A percentile compares a stretch with the other conserved stretches of the same genome.
phyloP scores from a whole-genome alignment of 1,140 invertebrate genomes.

The Phymorhynchus buccinoides region DNA sequence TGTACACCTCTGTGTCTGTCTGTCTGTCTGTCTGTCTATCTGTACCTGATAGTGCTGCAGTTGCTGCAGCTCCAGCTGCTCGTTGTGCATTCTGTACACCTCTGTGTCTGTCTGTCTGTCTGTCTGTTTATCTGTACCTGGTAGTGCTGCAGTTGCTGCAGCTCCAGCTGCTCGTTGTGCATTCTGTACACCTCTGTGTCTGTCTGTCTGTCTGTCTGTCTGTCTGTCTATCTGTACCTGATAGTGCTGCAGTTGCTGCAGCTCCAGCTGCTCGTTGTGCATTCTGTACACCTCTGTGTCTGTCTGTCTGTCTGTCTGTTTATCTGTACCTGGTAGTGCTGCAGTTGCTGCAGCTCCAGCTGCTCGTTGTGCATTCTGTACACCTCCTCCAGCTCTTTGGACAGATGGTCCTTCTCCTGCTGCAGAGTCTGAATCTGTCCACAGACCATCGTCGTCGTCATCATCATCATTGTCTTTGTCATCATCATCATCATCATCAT shows the following conservation, averaged over 20 bases:
- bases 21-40: no score
- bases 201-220: slow-evolving; percentile 32
- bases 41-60: no score
- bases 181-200: slow-evolving; percentile 60
- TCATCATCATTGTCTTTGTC: no score
- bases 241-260: neutral
- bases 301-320: no score
- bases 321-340: slow-evolving; percentile 65
- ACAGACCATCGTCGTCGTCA: neutral
- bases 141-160: slow-evolving; percentile 67
- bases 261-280: no score
- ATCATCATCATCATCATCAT: no score
- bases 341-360: slow-evolving; percentile 67
- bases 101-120: no score
- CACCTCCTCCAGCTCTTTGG: slow-evolving; percentile 60
- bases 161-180: slow-evolving; percentile 67
- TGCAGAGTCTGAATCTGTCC: slow-evolving; percentile 61
- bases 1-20: no score
- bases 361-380: slow-evolving; percentile 68
- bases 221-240: neutral
- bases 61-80: no score
- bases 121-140: slow-evolving; percentile 50
- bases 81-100: slow-evolving; percentile 53
- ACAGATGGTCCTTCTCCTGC: slow-evolving; percentile 63
- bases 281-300: no score